These are phyloP conservation scores for Montipora efflorescens DNA, from an alignment of 64 coral and sea anemone genomes.

Conservation along the genomic window DNA sequence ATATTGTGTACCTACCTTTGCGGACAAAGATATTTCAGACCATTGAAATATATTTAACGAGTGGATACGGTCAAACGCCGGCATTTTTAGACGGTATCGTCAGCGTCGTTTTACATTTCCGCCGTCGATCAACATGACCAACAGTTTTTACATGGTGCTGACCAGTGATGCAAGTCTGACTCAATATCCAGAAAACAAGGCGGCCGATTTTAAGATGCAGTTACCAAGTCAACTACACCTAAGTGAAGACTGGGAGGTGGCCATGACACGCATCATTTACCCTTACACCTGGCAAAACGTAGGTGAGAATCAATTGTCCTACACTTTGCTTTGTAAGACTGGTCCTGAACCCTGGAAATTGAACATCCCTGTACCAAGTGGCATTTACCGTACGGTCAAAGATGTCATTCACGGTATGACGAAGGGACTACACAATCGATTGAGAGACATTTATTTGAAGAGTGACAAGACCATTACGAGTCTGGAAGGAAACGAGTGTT, in stretches of 20 bases:
- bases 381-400: not conserved
- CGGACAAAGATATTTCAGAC: too few species aligned
- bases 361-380: not conserved
- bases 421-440: not conserved
- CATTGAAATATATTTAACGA: too few species aligned
- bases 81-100: too few species aligned
- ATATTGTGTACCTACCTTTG: too few species aligned
- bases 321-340: not conserved
- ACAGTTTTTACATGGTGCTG: too few species aligned
- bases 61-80: too few species aligned
- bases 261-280: not conserved
- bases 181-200: not conserved
- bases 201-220: not conserved
- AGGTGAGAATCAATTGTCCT: not conserved
- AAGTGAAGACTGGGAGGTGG: not conserved
- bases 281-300: not conserved
- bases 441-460: not conserved
- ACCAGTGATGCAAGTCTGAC: not conserved
- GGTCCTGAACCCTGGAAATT: not conserved
- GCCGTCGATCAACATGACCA: too few species aligned
- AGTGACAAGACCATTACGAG: not conserved
- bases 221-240: not conserved
- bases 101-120: too few species aligned
- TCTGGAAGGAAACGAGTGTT: constrained; percentile 5
- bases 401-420: not conserved